phyloP scores from a whole-genome alignment of 1,140 invertebrate genomes.

The Drosophila murphyi region DNA sequence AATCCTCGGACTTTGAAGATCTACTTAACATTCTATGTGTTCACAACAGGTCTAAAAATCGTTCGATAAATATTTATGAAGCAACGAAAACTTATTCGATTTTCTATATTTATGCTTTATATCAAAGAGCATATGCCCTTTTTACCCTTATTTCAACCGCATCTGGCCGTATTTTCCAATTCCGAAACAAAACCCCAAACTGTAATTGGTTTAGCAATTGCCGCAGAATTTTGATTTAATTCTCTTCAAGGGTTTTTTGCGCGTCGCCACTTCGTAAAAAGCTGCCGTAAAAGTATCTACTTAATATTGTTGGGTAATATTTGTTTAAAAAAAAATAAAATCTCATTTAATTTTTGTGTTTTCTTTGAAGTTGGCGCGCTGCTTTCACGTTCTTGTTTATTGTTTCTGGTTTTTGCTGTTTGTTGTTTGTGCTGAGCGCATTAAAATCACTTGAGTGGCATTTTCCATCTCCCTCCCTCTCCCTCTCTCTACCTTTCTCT shows the following conservation, averaged over 20 bases:
- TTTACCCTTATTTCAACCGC: background rate
- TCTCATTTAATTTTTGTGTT: slow-evolving; percentile 55
- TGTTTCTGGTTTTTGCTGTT: slow-evolving; percentile 27
- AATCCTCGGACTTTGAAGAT: no score
- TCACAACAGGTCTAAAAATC: no score
- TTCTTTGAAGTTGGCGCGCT: slow-evolving; percentile 58
- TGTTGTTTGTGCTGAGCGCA: slow-evolving; percentile 43
- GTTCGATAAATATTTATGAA: no score
- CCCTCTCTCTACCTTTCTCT: no score
- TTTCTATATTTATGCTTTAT: background rate
- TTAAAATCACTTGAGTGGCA: slow-evolving; percentile 46
- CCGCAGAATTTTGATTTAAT: slow-evolving; percentile 10
- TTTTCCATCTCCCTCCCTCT: background rate
- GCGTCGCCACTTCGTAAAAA: background rate
- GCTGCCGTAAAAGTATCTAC: background rate
- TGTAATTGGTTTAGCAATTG: slow-evolving; percentile 9
- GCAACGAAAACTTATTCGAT: background rate
- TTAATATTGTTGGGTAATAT: slow-evolving; percentile 38
- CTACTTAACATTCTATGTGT: no score
- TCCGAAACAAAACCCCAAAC: background rate
- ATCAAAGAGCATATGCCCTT: background rate
- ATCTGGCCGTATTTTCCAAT: background rate
- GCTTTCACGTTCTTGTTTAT: background rate
- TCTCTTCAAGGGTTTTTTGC: slow-evolving; percentile 9
- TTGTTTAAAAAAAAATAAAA: slow-evolving; percentile 56